Conservation (phyloP, 2,113 vertebrate genomes). For the Ptychochromis oligacanthus region DNA sequence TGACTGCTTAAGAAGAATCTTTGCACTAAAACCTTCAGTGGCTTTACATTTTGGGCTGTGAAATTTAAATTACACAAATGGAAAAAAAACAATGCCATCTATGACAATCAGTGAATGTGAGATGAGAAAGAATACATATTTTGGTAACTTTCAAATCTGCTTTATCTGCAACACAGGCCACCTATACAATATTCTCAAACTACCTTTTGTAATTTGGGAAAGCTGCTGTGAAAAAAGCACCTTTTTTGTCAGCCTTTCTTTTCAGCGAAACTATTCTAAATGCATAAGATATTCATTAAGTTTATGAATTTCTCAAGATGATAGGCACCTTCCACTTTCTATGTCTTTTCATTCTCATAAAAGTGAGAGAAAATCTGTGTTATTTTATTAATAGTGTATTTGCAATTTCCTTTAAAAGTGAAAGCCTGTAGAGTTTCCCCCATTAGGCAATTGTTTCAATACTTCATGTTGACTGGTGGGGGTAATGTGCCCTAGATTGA, state of each 20-base stretch:
- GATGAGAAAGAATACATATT: slow-evolving; percentile 35
- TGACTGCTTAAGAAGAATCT: slow-evolving; percentile 11
- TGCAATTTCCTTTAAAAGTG: slow-evolving; percentile 44
- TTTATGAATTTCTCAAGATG: slow-evolving; percentile 13
- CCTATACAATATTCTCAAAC: background rate
- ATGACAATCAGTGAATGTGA: background rate
- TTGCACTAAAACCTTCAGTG: background rate
- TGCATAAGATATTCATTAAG: background rate
- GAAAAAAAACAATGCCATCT: background rate
- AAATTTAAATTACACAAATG: slow-evolving; percentile 25
- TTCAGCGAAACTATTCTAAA: background rate
- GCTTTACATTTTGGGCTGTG: slow-evolving; percentile 9
- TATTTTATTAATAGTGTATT: slow-evolving; percentile 41
- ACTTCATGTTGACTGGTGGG: slow-evolving; percentile 42
- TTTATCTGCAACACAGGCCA: slow-evolving; percentile 21
- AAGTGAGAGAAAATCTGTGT: slow-evolving; percentile 8
- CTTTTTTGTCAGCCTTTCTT: background rate
- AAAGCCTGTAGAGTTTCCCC: slow-evolving; percentile 30
- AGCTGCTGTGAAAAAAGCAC: background rate
- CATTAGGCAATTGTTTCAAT: slow-evolving; percentile 38
- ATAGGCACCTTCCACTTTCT: slow-evolving; percentile 23
- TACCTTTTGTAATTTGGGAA: slow-evolving; percentile 3
- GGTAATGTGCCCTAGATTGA: slow-evolving; percentile 53
- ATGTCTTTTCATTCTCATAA: slow-evolving; percentile 7
- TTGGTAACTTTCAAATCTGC: slow-evolving; percentile 36